A percentile compares a stretch with the other conserved stretches of the same genome.
Evolutionary conservation across 2,113 vertebrate genomes (phyloP).

Genomic region (Oryzias celebensis): DNA sequence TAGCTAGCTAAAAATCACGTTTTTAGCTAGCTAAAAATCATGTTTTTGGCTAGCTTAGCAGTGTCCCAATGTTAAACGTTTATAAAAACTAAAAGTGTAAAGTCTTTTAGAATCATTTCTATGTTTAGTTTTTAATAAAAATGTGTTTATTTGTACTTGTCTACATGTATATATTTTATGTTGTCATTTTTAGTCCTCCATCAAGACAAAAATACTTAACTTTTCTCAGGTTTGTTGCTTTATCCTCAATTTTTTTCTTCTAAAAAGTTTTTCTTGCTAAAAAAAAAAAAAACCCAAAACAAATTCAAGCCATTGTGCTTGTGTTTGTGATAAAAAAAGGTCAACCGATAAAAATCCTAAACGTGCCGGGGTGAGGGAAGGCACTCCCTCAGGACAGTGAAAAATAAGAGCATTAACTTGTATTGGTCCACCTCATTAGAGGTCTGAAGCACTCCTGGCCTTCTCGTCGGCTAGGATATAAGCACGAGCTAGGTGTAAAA

Average conservation of each 20-base stretch:
- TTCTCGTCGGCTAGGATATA: conserved; percentile 62
- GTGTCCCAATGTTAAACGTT: too few species aligned
- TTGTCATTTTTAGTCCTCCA: conserved; percentile 35
- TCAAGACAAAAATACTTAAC: conserved; percentile 70
- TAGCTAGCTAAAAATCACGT: too few species aligned
- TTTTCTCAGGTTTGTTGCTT: conserved; percentile 55
- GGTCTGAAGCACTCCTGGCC: conserved; percentile 82
- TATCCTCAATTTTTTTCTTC: conserved; percentile 59
- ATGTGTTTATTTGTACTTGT: too few species aligned
- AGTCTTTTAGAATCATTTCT: too few species aligned
- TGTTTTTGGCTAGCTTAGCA: too few species aligned
- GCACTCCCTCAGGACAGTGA: conserved; percentile 80
- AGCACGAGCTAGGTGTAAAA: conserved; percentile 77
- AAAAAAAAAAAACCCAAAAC: conserved; percentile 83
- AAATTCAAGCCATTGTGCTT: conserved; percentile 95
- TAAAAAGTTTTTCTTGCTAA: conserved; percentile 20
- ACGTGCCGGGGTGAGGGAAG: conserved; percentile 76
- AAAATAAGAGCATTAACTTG: conserved; percentile 76
- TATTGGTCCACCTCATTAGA: conserved; percentile 82
- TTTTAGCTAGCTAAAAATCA: too few species aligned
- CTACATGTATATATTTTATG: too few species aligned
- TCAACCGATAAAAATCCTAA: conserved; percentile 82
- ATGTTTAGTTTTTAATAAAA: too few species aligned
- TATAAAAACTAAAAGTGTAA: too few species aligned
- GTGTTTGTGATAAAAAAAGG: conserved; percentile 71